Evolutionary conservation across 2,113 vertebrate species (phyloP).

Genomic region (Sinocyclocheilus anophthalmus): DNA sequence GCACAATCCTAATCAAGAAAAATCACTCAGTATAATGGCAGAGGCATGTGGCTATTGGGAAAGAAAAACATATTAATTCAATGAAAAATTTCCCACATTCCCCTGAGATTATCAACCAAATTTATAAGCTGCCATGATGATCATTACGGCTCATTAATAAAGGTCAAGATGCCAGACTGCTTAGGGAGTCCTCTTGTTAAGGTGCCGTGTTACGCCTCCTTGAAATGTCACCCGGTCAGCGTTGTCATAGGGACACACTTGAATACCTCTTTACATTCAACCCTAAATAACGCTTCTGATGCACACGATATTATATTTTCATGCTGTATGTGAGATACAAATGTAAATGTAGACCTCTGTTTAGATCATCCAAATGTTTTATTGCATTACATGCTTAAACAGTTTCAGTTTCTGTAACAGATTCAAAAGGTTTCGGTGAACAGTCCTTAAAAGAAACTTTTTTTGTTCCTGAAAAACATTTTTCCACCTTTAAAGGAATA

Average conservation of each 20-base stretch:
- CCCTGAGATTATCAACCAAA: no score
- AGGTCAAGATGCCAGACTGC: neutral
- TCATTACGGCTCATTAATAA: neutral
- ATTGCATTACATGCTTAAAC: neutral
- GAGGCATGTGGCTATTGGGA: neutral
- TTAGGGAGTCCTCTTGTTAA: neutral
- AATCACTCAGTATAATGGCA: neutral
- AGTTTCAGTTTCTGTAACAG: neutral
- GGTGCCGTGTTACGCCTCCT: neutral
- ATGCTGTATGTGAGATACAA: neutral
- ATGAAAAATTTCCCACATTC: neutral
- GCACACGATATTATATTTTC: neutral
- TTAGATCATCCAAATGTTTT: neutral
- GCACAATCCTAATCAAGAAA: neutral
- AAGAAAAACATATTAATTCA: neutral
- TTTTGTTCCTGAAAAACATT: neutral
- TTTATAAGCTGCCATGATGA: neutral
- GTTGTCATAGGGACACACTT: neutral
- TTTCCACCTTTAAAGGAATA: neutral
- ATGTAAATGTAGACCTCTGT: neutral
- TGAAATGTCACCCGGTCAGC: conserved; percentile 13
- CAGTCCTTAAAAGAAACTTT: no score
- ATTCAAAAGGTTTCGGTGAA: neutral
- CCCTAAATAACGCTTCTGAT: neutral
- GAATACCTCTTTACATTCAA: neutral